Evolutionary conservation across 1,140 invertebrate species (phyloP).

Genomic region (Andrena cerasifolii): DNA sequence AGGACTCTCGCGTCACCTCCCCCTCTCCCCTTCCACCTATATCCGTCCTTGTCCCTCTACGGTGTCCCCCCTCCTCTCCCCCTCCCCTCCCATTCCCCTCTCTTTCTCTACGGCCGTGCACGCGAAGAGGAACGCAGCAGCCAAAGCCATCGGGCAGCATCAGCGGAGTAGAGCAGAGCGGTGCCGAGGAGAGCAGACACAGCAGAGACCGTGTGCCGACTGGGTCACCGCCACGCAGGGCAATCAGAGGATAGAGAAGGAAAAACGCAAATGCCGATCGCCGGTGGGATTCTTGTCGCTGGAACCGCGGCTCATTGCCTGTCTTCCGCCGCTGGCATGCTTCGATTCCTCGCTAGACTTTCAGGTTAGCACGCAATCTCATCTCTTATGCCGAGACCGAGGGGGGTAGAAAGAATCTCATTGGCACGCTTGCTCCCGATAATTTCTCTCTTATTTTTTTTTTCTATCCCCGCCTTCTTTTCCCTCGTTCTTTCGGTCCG

Average conservation of each 20-base stretch:
- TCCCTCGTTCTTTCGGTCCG: too few species aligned
- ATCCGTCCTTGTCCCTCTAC: constrained; percentile 18
- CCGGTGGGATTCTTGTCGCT: constrained; percentile 66
- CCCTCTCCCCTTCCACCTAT: background rate
- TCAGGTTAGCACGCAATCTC: constrained; percentile 74
- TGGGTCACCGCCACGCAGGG: background rate
- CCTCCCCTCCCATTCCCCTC: constrained; percentile 31
- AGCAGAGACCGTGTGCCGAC: constrained; percentile 23
- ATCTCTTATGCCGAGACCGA: constrained; percentile 30
- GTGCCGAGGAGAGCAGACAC: too few species aligned
- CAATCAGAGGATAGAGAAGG: constrained; percentile 60
- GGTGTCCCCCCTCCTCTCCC: constrained; percentile 13
- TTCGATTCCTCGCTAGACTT: constrained; percentile 77
- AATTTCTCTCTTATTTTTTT: background rate
- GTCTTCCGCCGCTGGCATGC: constrained; percentile 73
- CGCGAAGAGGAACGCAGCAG: constrained; percentile 46
- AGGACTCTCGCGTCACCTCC: constrained; percentile 59
- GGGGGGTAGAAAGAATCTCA: too few species aligned
- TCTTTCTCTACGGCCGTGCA: constrained; percentile 31
- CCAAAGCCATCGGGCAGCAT: too few species aligned
- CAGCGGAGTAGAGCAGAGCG: too few species aligned
- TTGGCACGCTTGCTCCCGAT: too few species aligned
- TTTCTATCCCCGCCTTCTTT: background rate
- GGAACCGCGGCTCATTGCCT: constrained; percentile 60
- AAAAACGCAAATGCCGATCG: constrained; percentile 70